These are phyloP conservation scores for Lutjanus argentimaculatus DNA, from an alignment of 2,797 vertebrate species.

Conservation along the genomic window DNA sequence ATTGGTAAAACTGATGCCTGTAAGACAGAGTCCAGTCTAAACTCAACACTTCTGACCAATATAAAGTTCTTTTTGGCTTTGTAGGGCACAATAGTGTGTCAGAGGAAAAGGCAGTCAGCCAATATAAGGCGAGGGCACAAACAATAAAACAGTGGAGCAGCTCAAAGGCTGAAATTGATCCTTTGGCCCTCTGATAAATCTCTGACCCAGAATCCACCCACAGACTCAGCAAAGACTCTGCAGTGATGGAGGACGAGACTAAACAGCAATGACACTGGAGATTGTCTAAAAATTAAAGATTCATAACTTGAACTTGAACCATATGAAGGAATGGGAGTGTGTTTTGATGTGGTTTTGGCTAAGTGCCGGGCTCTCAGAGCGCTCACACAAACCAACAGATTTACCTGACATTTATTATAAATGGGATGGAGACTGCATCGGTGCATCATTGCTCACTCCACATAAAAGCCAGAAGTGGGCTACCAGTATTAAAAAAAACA, in stretches of 20 bases:
- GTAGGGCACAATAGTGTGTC: background rate
- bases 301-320: constrained; percentile 44
- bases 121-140: constrained; percentile 6
- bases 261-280: constrained; percentile 47
- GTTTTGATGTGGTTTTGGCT: constrained; percentile 38
- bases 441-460: background rate
- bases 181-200: constrained; percentile 59
- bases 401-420: constrained; percentile 51
- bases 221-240: constrained; percentile 48
- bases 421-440: constrained; percentile 37
- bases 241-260: constrained; percentile 55
- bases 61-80: constrained; percentile 16
- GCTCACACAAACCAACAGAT: constrained; percentile 26
- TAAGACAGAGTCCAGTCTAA: constrained; percentile 1
- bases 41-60: background rate
- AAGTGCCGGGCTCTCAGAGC: constrained; percentile 37
- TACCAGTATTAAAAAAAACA: constrained; percentile 1
- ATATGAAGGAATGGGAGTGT: constrained; percentile 3
- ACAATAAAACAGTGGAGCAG: constrained; percentile 48
- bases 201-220: constrained; percentile 55
- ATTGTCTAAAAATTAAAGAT: constrained; percentile 58
- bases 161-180: constrained; percentile 65
- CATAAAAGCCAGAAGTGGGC: constrained; percentile 6
- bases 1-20: background rate
- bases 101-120: constrained; percentile 14